phyloP scores from a whole-genome alignment of 2,888 invertebrate species.

The Siphonodentalium dalli region DNA sequence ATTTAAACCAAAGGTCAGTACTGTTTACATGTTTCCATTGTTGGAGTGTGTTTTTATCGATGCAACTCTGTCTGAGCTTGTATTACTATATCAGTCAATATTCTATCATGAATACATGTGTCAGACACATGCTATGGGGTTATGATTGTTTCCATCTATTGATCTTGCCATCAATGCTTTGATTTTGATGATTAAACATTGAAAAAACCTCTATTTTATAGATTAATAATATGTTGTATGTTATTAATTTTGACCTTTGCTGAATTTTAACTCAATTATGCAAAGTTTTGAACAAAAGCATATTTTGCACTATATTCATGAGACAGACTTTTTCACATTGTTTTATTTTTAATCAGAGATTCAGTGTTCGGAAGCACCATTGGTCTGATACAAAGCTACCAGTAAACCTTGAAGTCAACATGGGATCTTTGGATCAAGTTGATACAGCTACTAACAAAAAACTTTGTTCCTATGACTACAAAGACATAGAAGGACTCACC shows the following conservation, averaged over 20 bases:
- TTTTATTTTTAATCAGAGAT: conserved; percentile 71
- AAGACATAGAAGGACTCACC: conserved; percentile 82
- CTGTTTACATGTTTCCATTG: neutral
- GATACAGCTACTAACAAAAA: conserved; percentile 85
- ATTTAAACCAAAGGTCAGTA: conserved; percentile 48
- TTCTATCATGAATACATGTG: no score
- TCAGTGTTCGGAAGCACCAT: conserved; percentile 91
- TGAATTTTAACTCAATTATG: no score
- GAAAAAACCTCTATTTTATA: no score
- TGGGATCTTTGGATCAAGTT: conserved; percentile 88
- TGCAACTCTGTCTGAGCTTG: no score
- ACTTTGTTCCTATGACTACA: conserved; percentile 84
- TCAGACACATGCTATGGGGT: no score
- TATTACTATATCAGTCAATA: no score
- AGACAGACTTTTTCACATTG: no score
- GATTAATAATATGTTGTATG: no score
- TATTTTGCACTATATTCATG: no score
- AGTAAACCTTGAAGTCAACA: conserved; percentile 88
- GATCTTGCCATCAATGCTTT: neutral
- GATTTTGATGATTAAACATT: neutral
- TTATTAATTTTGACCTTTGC: no score
- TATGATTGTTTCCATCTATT: neutral
- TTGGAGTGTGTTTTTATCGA: neutral
- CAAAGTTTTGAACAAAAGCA: no score
- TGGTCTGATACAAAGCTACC: conserved; percentile 94